Conservation (phyloP, 2,888 invertebrate genomes). For the Catocala fraxini region DNA sequence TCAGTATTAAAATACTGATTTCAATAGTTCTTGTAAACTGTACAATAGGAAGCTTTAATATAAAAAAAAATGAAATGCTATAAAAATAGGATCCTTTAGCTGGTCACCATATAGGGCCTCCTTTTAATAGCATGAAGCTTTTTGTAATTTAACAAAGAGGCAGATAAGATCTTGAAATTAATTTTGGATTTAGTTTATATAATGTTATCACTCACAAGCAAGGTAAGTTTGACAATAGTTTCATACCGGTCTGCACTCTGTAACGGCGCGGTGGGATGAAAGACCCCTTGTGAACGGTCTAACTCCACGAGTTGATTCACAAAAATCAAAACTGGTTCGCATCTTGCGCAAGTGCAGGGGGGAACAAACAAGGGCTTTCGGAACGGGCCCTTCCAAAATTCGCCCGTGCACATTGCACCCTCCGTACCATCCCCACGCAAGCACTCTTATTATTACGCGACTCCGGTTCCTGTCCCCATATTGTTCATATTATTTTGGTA, state of each 20-base stretch:
- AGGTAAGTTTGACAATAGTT: conserved; percentile 48
- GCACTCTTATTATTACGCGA: conserved; percentile 86
- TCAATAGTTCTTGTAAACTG: no score
- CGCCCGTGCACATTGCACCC: conserved; percentile 87
- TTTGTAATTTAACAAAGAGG: conserved; percentile 22
- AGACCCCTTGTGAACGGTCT: conserved; percentile 73
- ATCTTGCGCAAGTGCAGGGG: conserved; percentile 86
- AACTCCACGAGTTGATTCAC: conserved; percentile 74
- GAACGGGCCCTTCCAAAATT: conserved; percentile 86
- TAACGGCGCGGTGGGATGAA: conserved; percentile 66
- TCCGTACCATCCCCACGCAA: conserved; percentile 86
- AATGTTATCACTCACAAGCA: conserved; percentile 38
- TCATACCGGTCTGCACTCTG: conserved; percentile 57
- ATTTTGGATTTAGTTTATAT: conserved; percentile 33
- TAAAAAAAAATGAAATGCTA: neutral
- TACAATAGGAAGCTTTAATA: no score
- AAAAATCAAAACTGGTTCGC: conserved; percentile 86
- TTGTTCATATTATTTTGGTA: conserved; percentile 85
- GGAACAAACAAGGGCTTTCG: conserved; percentile 82
- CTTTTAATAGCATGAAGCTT: neutral
- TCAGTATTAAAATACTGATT: no score
- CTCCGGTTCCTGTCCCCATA: conserved; percentile 85
- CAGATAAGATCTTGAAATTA: conserved; percentile 51
- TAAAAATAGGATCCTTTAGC: neutral
- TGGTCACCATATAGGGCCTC: no score